Conservation (phyloP, 2,113 vertebrate genomes). For the Limnothrissa miodon region DNA sequence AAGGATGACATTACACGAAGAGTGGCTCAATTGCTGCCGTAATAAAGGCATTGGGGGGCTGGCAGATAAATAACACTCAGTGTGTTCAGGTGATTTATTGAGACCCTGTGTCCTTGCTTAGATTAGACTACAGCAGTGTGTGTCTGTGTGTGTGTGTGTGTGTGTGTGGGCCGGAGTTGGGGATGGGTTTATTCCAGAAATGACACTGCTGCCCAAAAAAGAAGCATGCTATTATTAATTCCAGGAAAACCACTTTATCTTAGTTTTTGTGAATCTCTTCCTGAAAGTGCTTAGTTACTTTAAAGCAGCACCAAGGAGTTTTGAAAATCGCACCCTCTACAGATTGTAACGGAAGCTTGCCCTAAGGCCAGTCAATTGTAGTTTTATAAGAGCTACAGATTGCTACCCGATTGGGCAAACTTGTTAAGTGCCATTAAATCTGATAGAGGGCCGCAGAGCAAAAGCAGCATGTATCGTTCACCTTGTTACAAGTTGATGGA, state of each 20-base stretch:
- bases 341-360: too few relatives aligned
- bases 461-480: too few relatives aligned
- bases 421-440: too few relatives aligned
- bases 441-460: too few relatives aligned
- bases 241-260: not conserved
- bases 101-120: constrained; percentile 30
- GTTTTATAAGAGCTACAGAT: too few relatives aligned
- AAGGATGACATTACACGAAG: constrained; percentile 30
- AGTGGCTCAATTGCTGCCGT: constrained; percentile 26
- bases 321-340: too few relatives aligned
- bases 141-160: too few relatives aligned
- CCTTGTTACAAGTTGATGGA: too few relatives aligned
- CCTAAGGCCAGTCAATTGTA: too few relatives aligned
- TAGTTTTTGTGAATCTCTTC: not conserved
- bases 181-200: not conserved
- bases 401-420: too few relatives aligned
- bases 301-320: not conserved
- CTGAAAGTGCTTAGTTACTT: not conserved
- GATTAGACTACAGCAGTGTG: not conserved
- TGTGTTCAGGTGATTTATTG: constrained; percentile 37
- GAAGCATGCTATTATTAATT: not conserved
- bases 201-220: not conserved
- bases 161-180: not conserved
- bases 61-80: constrained; percentile 21
- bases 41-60: constrained; percentile 31